phyloP scores from a whole-genome alignment of 2,797 vertebrate species.

The Peromyscus nudipes region DNA sequence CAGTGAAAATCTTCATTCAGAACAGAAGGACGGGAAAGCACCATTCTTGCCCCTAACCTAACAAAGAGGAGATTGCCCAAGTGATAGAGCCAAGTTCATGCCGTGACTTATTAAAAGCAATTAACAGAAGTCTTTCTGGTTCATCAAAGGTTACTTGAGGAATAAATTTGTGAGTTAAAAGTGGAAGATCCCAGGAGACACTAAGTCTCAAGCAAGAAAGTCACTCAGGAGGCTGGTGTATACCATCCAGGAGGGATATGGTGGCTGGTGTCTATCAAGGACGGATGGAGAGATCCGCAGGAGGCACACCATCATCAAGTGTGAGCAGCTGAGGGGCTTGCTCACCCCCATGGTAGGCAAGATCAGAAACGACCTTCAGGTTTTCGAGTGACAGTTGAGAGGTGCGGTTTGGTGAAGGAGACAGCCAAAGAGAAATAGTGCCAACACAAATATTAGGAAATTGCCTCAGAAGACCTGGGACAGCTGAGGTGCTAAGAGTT shows the following conservation, averaged over 20 bases:
- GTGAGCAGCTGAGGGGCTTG: neutral
- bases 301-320: no score
- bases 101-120: slow-evolving; percentile 62
- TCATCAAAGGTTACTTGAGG: slow-evolving; percentile 64
- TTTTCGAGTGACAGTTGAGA: neutral
- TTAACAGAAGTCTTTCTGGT: slow-evolving; percentile 41
- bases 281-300: neutral
- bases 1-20: neutral
- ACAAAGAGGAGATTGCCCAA: slow-evolving; percentile 32
- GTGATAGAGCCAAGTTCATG: neutral
- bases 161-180: slow-evolving; percentile 61
- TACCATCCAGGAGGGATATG: no score
- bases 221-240: neutral
- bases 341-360: no score
- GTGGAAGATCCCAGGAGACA: slow-evolving; percentile 3
- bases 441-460: neutral
- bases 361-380: neutral
- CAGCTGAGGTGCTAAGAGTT: neutral
- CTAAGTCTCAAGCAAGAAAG: neutral
- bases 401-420: neutral
- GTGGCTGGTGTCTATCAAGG: neutral
- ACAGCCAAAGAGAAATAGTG: neutral
- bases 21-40: slow-evolving; percentile 29
- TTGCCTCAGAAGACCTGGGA: neutral
- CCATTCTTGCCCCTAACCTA: neutral